Conservation (phyloP, 2,113 vertebrate genomes). For the Platysternon megacephalum region DNA sequence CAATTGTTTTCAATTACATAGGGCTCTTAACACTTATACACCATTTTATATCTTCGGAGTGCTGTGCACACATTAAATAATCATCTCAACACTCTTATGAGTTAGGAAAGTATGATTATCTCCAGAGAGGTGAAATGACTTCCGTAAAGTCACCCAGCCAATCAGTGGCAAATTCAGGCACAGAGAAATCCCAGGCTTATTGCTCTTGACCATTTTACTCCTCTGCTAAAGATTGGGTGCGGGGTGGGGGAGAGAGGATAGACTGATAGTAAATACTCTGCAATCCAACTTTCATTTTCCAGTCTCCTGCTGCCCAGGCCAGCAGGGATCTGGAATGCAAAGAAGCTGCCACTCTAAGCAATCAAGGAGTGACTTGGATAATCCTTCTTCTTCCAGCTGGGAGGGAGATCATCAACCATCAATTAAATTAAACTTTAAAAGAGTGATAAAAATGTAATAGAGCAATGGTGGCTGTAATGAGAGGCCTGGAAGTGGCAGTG, state of each 20-base stretch:
- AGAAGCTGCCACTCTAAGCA: background rate
- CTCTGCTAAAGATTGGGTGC: background rate
- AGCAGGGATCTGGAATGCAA: background rate
- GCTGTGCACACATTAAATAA: slow-evolving; percentile 17
- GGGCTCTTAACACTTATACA: background rate
- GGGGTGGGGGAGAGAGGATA: slow-evolving; percentile 17
- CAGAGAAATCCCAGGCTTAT: background rate
- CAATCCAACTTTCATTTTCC: background rate
- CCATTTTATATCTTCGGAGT: background rate
- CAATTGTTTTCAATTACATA: background rate
- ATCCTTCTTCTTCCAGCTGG: background rate
- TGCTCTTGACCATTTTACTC: background rate
- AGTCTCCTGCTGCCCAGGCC: background rate
- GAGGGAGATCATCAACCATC: background rate
- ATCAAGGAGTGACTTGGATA: background rate
- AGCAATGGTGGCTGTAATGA: background rate
- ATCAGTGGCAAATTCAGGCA: background rate
- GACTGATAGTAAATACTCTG: background rate
- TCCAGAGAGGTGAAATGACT: slow-evolving; percentile 9
- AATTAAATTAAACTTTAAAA: background rate
- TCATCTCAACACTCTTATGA: slow-evolving; percentile 6
- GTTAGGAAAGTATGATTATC: background rate
- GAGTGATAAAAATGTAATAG: background rate
- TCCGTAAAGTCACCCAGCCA: background rate
- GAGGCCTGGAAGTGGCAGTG: background rate